Base-by-base conservation (phyloP, 2,113 vertebrate species). In the Colaptes auratus region DNA sequence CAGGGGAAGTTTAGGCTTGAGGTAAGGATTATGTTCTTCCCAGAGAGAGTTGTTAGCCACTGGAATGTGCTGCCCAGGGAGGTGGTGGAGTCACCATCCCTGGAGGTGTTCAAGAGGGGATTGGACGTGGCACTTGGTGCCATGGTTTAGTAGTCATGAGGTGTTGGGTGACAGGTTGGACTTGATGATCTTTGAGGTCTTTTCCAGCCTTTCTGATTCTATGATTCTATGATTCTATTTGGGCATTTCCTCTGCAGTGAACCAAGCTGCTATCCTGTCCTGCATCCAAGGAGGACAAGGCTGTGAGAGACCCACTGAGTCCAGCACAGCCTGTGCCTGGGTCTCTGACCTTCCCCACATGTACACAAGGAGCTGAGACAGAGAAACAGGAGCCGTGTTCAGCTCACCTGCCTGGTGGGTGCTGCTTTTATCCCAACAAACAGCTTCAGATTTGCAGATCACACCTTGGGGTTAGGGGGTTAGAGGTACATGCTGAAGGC, bases 211-310 rank as follows among this genome's bases (percentile, higher is more conserved):
- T 36, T 8, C 9, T 36, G 36, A 39, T 39, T 39, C 36, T 39
- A 39, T 39, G 36, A 39, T 39, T 39, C 36, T 39, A 39, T 39
- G 36, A 39, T 39, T 39, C 36, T 23, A 8, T 4, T 2, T 50
- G 59, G 20, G 5, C 24, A 31, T 66, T 70, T 85, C 3, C 10
- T 6, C 30, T 20, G 5, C 0, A 1, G 19, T 17, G 9, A 66
- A n/a, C 60, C 46, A 69, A 78, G n/a, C 30, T 8, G 4, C 4
- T 15, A 6, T 6, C 42, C 33, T 2, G 0, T 42, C 8, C 28
- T 48, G 14, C 35, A 63, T 30, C 21, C 36, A 36, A 20, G 19
- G 15, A 6, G 17, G 8, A 72, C 2, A 33, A 86, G 33, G 46
- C 39, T 60, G 20, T 46, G 46, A 65, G 19, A 86, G 25, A 8